A percentile compares a stretch with the other conserved stretches of the same genome.
These are phyloP conservation scores for Zeuzera pyrina DNA, from an alignment of 2,888 invertebrate species.

Conservation along the genomic window DNA sequence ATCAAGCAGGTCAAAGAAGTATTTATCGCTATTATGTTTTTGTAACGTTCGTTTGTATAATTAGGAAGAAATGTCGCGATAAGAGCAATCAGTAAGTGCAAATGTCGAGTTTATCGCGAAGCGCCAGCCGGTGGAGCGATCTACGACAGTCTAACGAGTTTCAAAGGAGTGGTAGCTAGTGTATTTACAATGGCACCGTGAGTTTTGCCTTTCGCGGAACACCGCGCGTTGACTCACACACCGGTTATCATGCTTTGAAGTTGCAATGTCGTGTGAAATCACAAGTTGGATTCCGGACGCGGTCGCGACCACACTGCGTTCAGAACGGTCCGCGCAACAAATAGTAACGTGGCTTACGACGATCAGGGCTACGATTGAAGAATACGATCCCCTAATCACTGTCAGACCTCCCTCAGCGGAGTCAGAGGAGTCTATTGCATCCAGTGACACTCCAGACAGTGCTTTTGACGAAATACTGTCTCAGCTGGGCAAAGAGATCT, in stretches of 20 bases:
- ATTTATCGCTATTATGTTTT: slow-evolving; percentile 26
- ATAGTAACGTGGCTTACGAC: slow-evolving; percentile 57
- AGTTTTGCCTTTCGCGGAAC: slow-evolving; percentile 50
- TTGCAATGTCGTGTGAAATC: slow-evolving; percentile 50
- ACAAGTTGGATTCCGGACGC: slow-evolving; percentile 69
- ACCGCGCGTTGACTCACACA: slow-evolving; percentile 60
- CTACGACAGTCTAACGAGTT: slow-evolving; percentile 10
- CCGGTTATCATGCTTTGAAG: slow-evolving; percentile 58
- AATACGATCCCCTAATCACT: slow-evolving; percentile 54
- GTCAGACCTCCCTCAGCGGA: slow-evolving; percentile 32
- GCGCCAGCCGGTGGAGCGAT: slow-evolving; percentile 16
- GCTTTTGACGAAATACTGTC: slow-evolving; percentile 66
- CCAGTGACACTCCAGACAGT: slow-evolving; percentile 34
- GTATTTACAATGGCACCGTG: slow-evolving; percentile 17
- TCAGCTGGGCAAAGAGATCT: slow-evolving; percentile 62
- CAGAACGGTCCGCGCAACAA: slow-evolving; percentile 44
- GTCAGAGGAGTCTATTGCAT: slow-evolving; percentile 23
- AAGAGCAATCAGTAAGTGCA: slow-evolving; percentile 62
- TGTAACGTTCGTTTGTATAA: slow-evolving; percentile 27
- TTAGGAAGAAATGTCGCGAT: slow-evolving; percentile 52
- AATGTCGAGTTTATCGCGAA: slow-evolving; percentile 47
- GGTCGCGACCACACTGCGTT: slow-evolving; percentile 57
- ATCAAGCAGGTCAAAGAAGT: slow-evolving; percentile 44
- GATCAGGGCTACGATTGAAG: slow-evolving; percentile 50
- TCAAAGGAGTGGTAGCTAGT: slow-evolving; percentile 16